Conservation (phyloP, 2,888 invertebrate genomes). For the Drosophila limbata region DNA sequence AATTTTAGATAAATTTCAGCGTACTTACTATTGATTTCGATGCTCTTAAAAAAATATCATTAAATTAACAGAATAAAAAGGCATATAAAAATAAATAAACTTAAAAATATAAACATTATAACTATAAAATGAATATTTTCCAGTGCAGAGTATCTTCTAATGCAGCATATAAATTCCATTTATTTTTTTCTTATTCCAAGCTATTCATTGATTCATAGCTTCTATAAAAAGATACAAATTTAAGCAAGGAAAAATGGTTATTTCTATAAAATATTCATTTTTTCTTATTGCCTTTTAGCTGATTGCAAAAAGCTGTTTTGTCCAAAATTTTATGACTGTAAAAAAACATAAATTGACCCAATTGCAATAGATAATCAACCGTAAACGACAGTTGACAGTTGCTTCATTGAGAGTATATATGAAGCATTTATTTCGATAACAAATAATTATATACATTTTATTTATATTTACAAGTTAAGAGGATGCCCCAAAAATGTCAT, state of each 20-base stretch:
- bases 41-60: too few relatives aligned
- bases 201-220: constrained; percentile 17
- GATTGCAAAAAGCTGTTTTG: constrained; percentile 31
- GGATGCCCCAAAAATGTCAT: constrained; percentile 40
- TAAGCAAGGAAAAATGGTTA: constrained; percentile 10
- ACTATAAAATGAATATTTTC: too few relatives aligned
- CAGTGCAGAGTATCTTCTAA: not conserved
- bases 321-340: constrained; percentile 17
- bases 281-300: constrained; percentile 12
- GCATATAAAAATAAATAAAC: too few relatives aligned
- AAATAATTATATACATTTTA: constrained; percentile 26
- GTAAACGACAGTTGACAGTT: constrained; percentile 20
- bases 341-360: constrained; percentile 38
- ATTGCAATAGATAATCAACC: constrained; percentile 11
- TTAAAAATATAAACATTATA: too few relatives aligned
- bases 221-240: constrained; percentile 17
- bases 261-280: constrained; percentile 2
- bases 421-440: constrained; percentile 23
- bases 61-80: too few relatives aligned
- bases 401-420: constrained; percentile 30
- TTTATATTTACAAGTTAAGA: not conserved
- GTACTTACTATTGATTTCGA: too few relatives aligned
- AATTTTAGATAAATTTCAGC: too few relatives aligned
- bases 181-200: too few relatives aligned
- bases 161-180: not conserved